Evolutionary conservation across 2,888 invertebrate species (phyloP), one percentile per base, ranked within the genome.

Genomic region (Spisula solida): DNA sequence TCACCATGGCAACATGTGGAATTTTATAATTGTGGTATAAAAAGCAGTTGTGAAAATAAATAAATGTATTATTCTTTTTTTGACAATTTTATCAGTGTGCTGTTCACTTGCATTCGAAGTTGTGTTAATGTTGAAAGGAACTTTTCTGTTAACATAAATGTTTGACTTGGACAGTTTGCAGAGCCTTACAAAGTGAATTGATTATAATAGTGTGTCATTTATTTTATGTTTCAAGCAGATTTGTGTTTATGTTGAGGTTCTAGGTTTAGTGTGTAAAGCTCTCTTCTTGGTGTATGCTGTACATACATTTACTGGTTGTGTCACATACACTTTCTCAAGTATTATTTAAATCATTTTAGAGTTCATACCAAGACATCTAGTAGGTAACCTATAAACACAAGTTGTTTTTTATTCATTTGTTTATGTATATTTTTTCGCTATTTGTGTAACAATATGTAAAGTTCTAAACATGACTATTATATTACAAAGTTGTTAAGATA

Each of bases 271-370:
- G 75, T 34, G 75, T 75, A 34, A 75, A 75, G 31, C 12, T 75
- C n/a, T 70, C 31, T 75, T 18, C 75, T 75, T 31, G 4, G 31
- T 75, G 75, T 34, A 34, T 14, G 12, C 34, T 75, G 75, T 75
- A 75, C 75, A 75, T 75, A 75, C 75, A 75, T 31, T 75, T 75
- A 34, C 14, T 75, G 75, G 75, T 75, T 75, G 75, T 75, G 75
- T 75, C 31, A 12, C 16, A 75, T 75, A 75, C 75, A 75, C 75
- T 75, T 75, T 25, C 25, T 31, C 41, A 75, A 75, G 75, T 75
- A 75, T 75, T 75, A 75, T 60, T 60, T 75, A 8, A 75, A 66
- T 66, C 60, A 25, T 66, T 41, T 66, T 66, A 25, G 60, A 66
- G 25, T 66, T 66, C 60, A 66, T 66, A 66, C 60, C 25, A 66